Evolutionary conservation across 1,140 invertebrate species (phyloP), one percentile per base, ranked within the genome.

Genomic region (Hirudo medicinalis): DNA sequence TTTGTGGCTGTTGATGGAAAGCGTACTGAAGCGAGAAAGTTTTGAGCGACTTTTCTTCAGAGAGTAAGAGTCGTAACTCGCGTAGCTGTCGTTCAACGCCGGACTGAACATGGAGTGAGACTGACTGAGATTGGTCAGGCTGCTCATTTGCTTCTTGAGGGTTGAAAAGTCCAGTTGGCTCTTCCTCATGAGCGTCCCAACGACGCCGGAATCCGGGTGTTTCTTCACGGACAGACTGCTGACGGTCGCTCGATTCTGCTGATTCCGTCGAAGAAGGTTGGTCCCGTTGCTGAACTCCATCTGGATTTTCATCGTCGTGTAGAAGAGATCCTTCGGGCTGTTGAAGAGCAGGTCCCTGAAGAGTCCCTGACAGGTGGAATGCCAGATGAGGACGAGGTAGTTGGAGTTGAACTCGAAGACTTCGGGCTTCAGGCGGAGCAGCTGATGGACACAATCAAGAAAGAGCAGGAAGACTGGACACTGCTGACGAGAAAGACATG

Each of bases 291-390:
- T 13, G 20, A 63, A 32, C 22, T 63, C 57, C 29, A 63, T 11
- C 57, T 63, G 57, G 57, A 22, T 25, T n/a, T 63, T 63, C 29
- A 63, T 25, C 19, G 29, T 25, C 22, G 22, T 63, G 57, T 63
- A 63, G 57, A 25, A 63, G 19, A 32, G 29, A 63, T 81, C 77
- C 72, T 80, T 77, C 25, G 76, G 75, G 72, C 76, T 90, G 78
- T 94, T 91, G 78, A 94, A 95, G 22, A 94, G 85, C 83, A 95
- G 95, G 27, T 91, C 94, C 74, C 92, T 90, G 79, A 94, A 94
- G 53, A 93, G 85, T 40, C 91, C 90, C 76, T 91, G 86, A 76
- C 91, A 89, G 60, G 87, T 86, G 22, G 88, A 86, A 82, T 97
- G 93, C 91, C 92, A 95, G 6, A 96, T 78, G 0, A 89, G 89